Evolutionary conservation across 2,797 vertebrate genomes (phyloP).

Genomic region (Clamator glandarius): DNA sequence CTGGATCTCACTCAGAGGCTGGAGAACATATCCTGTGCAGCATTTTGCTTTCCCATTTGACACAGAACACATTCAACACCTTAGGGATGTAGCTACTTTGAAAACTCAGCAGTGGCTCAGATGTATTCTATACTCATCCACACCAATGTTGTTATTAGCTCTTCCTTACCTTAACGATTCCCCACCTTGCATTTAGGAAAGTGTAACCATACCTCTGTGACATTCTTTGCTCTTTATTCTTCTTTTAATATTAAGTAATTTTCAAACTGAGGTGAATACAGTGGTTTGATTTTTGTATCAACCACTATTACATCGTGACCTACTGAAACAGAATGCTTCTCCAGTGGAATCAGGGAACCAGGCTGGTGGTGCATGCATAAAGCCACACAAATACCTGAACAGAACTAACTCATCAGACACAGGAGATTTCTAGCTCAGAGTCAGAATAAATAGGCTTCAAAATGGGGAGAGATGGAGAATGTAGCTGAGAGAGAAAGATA

Average conservation of each 20-base stretch:
- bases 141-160: rapidly evolving
- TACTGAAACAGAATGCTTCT: neutral
- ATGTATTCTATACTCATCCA: neutral
- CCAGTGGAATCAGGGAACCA: neutral
- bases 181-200: neutral
- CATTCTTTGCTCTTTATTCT: neutral
- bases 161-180: neutral
- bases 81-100: neutral
- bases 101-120: neutral
- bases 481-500: neutral
- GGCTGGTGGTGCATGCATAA: neutral
- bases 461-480: neutral
- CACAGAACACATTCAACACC: neutral
- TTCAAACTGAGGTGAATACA: neutral
- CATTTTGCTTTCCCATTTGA: neutral
- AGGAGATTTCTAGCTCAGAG: neutral
- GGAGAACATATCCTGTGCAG: neutral
- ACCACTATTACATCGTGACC: neutral
- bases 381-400: neutral
- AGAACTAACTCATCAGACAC: neutral
- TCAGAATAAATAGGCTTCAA: neutral
- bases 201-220: neutral
- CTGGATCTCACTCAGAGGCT: neutral
- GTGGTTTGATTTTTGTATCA: neutral
- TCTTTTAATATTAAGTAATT: neutral